phyloP scores from a whole-genome alignment of 53 echinoderm and acorn worm species.

The Zoroaster sp. region DNA sequence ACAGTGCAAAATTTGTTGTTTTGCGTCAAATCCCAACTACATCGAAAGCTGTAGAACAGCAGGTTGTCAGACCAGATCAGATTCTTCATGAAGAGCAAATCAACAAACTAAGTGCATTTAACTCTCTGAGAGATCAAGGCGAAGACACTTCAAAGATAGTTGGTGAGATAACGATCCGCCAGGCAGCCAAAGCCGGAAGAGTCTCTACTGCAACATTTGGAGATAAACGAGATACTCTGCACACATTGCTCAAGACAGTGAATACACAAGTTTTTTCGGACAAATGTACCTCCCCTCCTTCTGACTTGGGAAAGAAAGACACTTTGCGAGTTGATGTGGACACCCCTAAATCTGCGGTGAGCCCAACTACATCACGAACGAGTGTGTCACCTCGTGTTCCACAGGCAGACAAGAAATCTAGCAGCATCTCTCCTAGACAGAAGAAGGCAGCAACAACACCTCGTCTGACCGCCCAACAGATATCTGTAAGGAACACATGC shows the following conservation, averaged over 20 bases:
- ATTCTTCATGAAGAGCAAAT: conserved; percentile 77
- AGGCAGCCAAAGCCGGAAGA: conserved; percentile 67
- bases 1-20: conserved; percentile 62
- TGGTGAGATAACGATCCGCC: conserved; percentile 91
- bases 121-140: conserved; percentile 52
- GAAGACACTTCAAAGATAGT: conserved; percentile 86
- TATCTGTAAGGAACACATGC: conserved; percentile 68
- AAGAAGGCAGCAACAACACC: conserved; percentile 29
- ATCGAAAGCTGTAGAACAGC: conserved; percentile 89
- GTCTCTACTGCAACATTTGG: background rate
- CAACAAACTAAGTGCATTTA: conserved; percentile 76
- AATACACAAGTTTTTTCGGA: background rate
- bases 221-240: conserved; percentile 82
- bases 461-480: background rate
- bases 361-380: background rate
- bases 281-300: background rate
- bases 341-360: conserved; percentile 20
- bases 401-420: conserved; percentile 32
- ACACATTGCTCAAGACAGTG: conserved; percentile 69
- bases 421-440: conserved; percentile 21
- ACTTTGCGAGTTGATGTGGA: conserved; percentile 35
- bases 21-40: conserved; percentile 79
- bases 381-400: conserved; percentile 14
- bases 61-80: conserved; percentile 80
- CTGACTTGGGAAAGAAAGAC: conserved; percentile 26